Conservation (phyloP, 2,113 vertebrate genomes). For the Gnathonemus longibarbis region DNA sequence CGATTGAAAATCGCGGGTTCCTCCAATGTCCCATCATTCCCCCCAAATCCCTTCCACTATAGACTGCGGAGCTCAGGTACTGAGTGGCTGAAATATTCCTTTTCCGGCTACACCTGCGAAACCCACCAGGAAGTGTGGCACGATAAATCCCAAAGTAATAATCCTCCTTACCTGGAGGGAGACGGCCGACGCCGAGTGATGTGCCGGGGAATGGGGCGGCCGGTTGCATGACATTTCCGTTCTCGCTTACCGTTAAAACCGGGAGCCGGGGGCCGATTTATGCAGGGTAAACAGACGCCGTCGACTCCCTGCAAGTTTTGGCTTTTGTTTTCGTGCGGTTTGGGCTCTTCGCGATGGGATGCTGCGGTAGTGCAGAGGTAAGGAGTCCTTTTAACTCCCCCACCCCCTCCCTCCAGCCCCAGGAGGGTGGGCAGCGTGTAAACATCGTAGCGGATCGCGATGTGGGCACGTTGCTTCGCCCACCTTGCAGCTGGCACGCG, state of each 20-base stretch:
- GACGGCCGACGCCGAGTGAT: conserved; percentile 37
- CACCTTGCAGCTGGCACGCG: background rate
- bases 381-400: conserved; percentile 27
- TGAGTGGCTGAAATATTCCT: conserved; percentile 54
- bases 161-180: conserved; percentile 48
- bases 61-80: conserved; percentile 49
- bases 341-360: conserved; percentile 63
- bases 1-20: conserved; percentile 33
- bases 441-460: conserved; percentile 5
- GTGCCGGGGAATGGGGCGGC: conserved; percentile 33
- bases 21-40: conserved; percentile 33
- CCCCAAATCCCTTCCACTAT: background rate
- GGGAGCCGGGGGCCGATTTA: conserved; percentile 34
- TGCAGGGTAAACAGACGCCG: conserved; percentile 41
- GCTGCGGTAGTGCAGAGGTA: conserved; percentile 71
- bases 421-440: conserved; percentile 21
- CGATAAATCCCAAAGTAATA: conserved; percentile 53
- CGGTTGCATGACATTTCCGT: conserved; percentile 32
- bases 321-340: conserved; percentile 49
- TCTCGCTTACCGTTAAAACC: conserved; percentile 19
- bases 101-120: conserved; percentile 58
- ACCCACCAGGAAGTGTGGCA: conserved; percentile 62
- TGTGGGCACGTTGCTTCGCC: background rate
- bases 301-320: conserved; percentile 46
- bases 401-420: background rate